Conservation (phyloP, 2,113 vertebrate species). For the Empidonax alnorum region DNA sequence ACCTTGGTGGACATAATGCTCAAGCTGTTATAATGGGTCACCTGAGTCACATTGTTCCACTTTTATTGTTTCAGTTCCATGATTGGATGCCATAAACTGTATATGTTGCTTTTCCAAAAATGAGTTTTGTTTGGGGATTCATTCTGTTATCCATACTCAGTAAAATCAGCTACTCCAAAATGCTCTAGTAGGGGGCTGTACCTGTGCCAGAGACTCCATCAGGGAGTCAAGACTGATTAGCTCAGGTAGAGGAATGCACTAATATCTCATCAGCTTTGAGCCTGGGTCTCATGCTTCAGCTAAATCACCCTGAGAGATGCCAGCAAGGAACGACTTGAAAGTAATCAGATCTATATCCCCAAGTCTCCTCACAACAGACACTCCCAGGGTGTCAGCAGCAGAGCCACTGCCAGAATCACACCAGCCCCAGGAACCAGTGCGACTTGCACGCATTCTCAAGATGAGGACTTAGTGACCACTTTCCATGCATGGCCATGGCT, state of each 20-base stretch:
- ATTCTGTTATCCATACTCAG: neutral
- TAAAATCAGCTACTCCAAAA: neutral
- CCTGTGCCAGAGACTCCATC: neutral
- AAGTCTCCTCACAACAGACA: neutral
- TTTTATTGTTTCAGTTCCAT: neutral
- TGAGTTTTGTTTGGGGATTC: conserved; percentile 3
- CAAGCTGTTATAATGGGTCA: conserved; percentile 32
- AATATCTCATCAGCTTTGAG: neutral
- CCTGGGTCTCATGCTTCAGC: neutral
- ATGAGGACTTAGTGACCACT: neutral
- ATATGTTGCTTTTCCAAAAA: neutral
- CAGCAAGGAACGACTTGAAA: neutral
- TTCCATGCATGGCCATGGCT: neutral
- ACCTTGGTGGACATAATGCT: neutral
- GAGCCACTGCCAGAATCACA: neutral
- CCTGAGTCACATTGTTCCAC: conserved; percentile 14
- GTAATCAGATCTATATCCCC: neutral
- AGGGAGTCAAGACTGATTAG: neutral
- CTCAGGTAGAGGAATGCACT: neutral
- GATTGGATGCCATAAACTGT: conserved; percentile 6
- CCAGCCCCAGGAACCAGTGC: fast-evolving
- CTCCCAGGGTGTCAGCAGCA: neutral
- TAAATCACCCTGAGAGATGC: neutral
- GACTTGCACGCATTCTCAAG: neutral
- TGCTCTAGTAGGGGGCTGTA: neutral